Percentiles rank a stretch among this genome's conserved stretches.
Evolutionary conservation across 2,888 invertebrate genomes (phyloP).

Genomic region (Aspidiotus destructor): DNA sequence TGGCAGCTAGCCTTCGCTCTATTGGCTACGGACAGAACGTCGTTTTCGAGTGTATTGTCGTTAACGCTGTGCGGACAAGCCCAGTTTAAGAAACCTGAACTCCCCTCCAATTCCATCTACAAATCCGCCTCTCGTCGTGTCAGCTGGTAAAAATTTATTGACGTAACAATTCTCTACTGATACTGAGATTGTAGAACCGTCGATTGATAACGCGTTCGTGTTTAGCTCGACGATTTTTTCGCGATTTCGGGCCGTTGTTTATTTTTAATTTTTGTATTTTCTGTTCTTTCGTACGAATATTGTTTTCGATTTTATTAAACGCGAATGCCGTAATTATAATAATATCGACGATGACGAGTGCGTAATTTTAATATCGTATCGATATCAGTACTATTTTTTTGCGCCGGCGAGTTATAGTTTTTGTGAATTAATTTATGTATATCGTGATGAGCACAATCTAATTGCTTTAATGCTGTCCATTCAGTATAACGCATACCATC

Average conservation of each 20-base stretch:
- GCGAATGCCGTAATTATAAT: too few relatives aligned
- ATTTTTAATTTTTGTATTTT: conserved; percentile 4
- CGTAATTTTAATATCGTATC: not conserved
- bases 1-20: conserved; percentile 3
- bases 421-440: not conserved
- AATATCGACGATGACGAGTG: not conserved
- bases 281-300: conserved; percentile 4
- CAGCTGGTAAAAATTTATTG: conserved; percentile 27
- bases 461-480: conserved; percentile 31
- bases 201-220: conserved; percentile 14
- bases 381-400: too few relatives aligned
- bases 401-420: not conserved
- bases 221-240: conserved; percentile 5
- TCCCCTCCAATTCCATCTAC: conserved; percentile 18
- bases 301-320: conserved; percentile 8
- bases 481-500: conserved; percentile 12
- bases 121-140: conserved; percentile 17
- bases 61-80: conserved; percentile 13
- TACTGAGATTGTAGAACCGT: conserved; percentile 26
- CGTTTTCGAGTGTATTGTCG: conserved; percentile 12
- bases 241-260: not conserved
- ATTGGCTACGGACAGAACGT: conserved; percentile 9
- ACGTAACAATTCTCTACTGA: conserved; percentile 24
- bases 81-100: conserved; percentile 19
- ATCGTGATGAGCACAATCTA: not conserved